Base-by-base conservation (phyloP, 2,113 vertebrate species). In the Oceanodroma tethys region DNA sequence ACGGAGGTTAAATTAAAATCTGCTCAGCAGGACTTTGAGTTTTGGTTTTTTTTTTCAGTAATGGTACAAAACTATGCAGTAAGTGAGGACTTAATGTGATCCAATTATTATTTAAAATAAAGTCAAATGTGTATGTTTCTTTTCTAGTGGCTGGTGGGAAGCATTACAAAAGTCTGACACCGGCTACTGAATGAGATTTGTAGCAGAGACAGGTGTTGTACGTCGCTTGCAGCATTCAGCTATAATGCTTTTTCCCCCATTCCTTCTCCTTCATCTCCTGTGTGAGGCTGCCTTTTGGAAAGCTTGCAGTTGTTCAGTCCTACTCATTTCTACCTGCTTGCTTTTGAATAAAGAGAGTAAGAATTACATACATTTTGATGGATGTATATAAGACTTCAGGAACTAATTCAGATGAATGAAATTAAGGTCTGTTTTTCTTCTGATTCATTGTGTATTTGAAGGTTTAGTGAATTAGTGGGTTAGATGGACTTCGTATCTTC, bases 201-300 rank as follows among this genome's bases (percentile, higher is more conserved):
- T 78, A 59, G 47, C 22, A 4, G 2, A 27, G 34, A 8, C 50
- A 38, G 25, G 9, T 55, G 56, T 34, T 71, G 11, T 3, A 5
- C 13, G 15, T 48, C 13, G 4, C 38, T 48, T 84, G 50, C 19
- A 58, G 22, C 4, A 4, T 48, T 76, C 27, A 32, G 11, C 36
- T 72, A 2, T 63, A 30, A 20, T 34, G 20, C 4, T 53, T 27
- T 38, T 12, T 5, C 12, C 7, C 5, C 21, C 13, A 0, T 43
- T 58, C 16, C 34, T 34, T 52, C 38, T 72, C 7, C 27, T 36
- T 47, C 3, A 6, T 19, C 26, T 45, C 11, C 30, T 13, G 5
- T 27, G 22, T 58, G 55, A 65, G 30, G 50, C n/a, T 59, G 50
- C 38, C 22, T 60, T 75, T 75, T 58, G 70, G 30, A 67, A 82